Evolutionary conservation across 2,888 invertebrate genomes (phyloP).

Genomic region (Papilio protenor): DNA sequence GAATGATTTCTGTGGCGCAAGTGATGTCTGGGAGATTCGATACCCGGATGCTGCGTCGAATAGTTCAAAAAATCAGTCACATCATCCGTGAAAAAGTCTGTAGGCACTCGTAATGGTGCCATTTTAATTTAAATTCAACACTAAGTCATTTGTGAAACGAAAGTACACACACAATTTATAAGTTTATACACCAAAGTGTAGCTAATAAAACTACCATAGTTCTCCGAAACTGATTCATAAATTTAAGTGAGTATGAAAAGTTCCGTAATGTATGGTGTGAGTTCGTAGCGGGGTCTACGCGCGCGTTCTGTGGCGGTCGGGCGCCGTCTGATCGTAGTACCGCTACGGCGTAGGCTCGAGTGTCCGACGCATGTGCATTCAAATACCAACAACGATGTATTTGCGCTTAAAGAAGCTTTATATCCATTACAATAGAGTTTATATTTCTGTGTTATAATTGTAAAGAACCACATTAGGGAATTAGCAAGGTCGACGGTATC

Average conservation of each 20-base stretch:
- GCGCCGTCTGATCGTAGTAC: conserved; percentile 75
- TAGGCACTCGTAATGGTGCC: conserved; percentile 72
- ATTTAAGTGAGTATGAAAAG: conserved; percentile 76
- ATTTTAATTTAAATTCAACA: conserved; percentile 55
- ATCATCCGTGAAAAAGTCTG: conserved; percentile 64
- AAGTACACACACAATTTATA: conserved; percentile 50
- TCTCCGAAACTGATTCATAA: conserved; percentile 54
- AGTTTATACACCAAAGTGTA: conserved; percentile 56
- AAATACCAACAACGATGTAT: conserved; percentile 48
- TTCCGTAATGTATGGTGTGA: conserved; percentile 62
- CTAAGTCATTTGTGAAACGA: conserved; percentile 51
- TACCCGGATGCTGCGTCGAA: conserved; percentile 66
- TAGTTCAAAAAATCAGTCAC: conserved; percentile 66
- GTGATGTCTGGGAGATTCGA: conserved; percentile 59
- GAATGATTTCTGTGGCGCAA: conserved; percentile 70
- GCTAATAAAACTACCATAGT: conserved; percentile 54
- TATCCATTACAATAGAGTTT: conserved; percentile 47
- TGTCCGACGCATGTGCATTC: conserved; percentile 79
- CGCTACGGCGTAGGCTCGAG: conserved; percentile 66
- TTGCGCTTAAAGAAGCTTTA: conserved; percentile 54
- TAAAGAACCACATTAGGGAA: conserved; percentile 45
- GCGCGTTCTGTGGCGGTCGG: conserved; percentile 68
- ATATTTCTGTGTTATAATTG: conserved; percentile 45
- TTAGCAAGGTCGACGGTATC: conserved; percentile 67
- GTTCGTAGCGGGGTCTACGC: conserved; percentile 70